phyloP scores from a whole-genome alignment of 37 sponge, comb jelly and placozoan genomes.

The Agelas oroides region DNA sequence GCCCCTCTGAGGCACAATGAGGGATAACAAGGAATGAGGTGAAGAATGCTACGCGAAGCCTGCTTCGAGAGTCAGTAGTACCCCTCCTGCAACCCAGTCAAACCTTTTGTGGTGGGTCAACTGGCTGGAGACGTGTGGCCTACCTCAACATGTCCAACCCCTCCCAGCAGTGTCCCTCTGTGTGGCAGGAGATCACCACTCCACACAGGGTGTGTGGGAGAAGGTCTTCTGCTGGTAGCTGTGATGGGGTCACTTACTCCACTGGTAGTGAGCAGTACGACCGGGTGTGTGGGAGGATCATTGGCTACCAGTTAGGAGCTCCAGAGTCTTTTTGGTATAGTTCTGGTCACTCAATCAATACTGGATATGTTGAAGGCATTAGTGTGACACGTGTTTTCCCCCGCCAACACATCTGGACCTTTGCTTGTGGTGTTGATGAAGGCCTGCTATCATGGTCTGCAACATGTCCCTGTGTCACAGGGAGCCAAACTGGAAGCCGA shows the following conservation, averaged over 20 bases:
- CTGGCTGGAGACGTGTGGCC: constrained; percentile 6
- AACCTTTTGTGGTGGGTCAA: neutral
- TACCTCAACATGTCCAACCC: constrained; percentile 24
- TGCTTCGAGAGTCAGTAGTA: neutral
- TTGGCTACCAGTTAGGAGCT: constrained; percentile 46
- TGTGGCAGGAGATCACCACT: neutral
- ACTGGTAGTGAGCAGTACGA: constrained; percentile 26
- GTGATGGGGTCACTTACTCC: neutral
- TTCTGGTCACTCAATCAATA: neutral
- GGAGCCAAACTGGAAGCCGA: neutral
- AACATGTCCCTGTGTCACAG: too few relatives aligned
- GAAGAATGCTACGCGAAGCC: neutral
- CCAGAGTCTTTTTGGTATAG: constrained; percentile 17
- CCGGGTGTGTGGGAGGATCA: constrained; percentile 61
- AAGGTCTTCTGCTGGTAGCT: too few relatives aligned
- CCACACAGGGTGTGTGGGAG: neutral
- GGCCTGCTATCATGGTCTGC: too few relatives aligned
- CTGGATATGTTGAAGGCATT: neutral
- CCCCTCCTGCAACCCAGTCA: too few relatives aligned
- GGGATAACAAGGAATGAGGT: neutral
- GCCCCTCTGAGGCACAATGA: neutral
- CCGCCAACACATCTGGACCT: constrained; percentile 11
- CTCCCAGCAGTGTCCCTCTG: neutral
- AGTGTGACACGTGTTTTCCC: neutral
- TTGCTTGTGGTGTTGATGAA: neutral